Evolutionary conservation across 2,113 vertebrate species (phyloP).

Genomic region (Pleuronectes platessa): DNA sequence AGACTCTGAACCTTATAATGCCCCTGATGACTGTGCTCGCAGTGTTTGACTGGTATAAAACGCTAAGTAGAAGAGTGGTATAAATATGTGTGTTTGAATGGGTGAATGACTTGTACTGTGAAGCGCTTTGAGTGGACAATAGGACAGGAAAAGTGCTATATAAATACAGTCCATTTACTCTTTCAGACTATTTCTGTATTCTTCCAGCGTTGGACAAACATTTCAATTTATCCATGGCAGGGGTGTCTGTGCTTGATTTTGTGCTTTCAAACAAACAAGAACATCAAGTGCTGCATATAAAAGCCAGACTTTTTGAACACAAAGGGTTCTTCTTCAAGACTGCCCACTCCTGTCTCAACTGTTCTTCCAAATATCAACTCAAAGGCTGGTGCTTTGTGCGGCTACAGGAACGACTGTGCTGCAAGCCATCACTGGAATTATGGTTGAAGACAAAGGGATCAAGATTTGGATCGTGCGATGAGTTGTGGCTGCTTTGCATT

Average conservation of each 20-base stretch:
- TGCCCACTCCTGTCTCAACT: conserved; percentile 64
- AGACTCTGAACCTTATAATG: no score
- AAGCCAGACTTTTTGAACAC: conserved; percentile 42
- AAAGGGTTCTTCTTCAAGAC: conserved; percentile 60
- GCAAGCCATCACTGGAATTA: conserved; percentile 32
- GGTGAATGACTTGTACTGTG: no score
- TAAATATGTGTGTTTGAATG: no score
- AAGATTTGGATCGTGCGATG: conserved; percentile 36
- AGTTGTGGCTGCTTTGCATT: conserved; percentile 49
- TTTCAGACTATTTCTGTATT: not conserved
- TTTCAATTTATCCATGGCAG: conserved; percentile 33
- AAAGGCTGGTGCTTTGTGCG: conserved; percentile 44
- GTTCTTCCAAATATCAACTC: conserved; percentile 51
- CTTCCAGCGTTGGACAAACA: not conserved
- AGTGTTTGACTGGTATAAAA: no score
- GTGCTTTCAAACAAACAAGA: conserved; percentile 36
- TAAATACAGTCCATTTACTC: not conserved
- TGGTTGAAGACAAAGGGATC: conserved; percentile 61
- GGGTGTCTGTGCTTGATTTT: conserved; percentile 35
- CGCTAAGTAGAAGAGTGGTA: no score
- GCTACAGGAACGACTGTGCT: conserved; percentile 28
- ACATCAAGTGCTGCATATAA: conserved; percentile 30
- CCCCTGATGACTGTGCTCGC: no score
- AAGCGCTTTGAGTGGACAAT: no score
- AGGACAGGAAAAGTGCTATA: not conserved